Conservation (phyloP, 2,113 vertebrate genomes). For the Coreoperca whiteheadi region DNA sequence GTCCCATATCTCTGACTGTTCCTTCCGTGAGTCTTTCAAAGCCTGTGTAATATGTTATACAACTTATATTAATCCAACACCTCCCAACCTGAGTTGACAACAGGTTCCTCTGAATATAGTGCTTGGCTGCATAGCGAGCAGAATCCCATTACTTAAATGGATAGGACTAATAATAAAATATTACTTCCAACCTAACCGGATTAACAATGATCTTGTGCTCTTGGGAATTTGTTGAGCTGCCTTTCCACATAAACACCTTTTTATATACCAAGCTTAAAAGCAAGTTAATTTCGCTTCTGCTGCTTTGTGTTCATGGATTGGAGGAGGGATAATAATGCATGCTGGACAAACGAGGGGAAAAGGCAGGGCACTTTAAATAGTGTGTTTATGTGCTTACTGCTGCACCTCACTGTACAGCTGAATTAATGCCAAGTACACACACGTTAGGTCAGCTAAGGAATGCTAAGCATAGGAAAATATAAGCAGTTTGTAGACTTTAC, state of each 20-base stretch:
- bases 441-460: slow-evolving; percentile 39
- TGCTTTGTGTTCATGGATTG: slow-evolving; percentile 49
- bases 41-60: slow-evolving; percentile 66
- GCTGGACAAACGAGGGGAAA: slow-evolving; percentile 45
- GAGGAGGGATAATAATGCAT: slow-evolving; percentile 45
- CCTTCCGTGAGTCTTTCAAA: slow-evolving; percentile 62
- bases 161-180: slow-evolving; percentile 80
- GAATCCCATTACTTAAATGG: slow-evolving; percentile 83
- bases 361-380: slow-evolving; percentile 52
- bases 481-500: slow-evolving; percentile 37
- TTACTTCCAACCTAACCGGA: slow-evolving; percentile 77
- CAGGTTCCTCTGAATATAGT: slow-evolving; percentile 62
- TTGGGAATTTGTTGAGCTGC: slow-evolving; percentile 68
- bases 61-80: slow-evolving; percentile 71
- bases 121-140: slow-evolving; percentile 64
- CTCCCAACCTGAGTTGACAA: slow-evolving; percentile 59
- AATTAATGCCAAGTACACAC: slow-evolving; percentile 49
- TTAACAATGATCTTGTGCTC: slow-evolving; percentile 80
- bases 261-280: slow-evolving; percentile 69
- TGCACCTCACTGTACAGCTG: slow-evolving; percentile 56
- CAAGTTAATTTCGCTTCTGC: slow-evolving; percentile 63
- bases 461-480: slow-evolving; percentile 48
- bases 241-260: slow-evolving; percentile 67
- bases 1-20: slow-evolving; percentile 51
- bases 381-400: slow-evolving; percentile 63